A percentile compares a stretch with the other conserved stretches of the same genome.
phyloP scores from a whole-genome alignment of 2,888 invertebrate genomes.

The Meandrusa payeni region DNA sequence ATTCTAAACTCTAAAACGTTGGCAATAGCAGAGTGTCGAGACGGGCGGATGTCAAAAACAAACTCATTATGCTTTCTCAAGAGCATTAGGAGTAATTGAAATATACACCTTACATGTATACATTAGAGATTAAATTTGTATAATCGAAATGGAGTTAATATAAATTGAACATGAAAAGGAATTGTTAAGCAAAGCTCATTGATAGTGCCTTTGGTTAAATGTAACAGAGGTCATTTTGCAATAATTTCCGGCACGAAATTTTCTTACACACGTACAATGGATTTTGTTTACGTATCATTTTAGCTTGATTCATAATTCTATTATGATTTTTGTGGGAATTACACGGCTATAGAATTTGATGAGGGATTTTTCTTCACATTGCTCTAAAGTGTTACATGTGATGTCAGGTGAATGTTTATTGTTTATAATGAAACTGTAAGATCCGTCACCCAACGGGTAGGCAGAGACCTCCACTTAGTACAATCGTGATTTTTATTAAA shows the following conservation, averaged over 20 bases:
- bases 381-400: slow-evolving; percentile 1
- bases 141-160: background rate
- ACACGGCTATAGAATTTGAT: slow-evolving; percentile 26
- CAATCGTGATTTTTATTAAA: too few relatives aligned
- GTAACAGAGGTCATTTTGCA: slow-evolving; percentile 24
- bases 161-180: background rate
- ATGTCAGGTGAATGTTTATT: slow-evolving; percentile 1
- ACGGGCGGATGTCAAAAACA: slow-evolving; percentile 9
- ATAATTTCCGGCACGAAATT: slow-evolving; percentile 20
- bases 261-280: too few relatives aligned
- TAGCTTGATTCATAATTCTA: background rate
- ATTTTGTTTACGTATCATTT: slow-evolving; percentile 1
- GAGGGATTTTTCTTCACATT: slow-evolving; percentile 12
- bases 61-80: slow-evolving; percentile 22
- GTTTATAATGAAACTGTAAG: slow-evolving; percentile 1
- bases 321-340: slow-evolving; percentile 26
- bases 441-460: too few relatives aligned
- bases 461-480: too few relatives aligned
- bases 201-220: slow-evolving; percentile 18
- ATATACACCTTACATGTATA: background rate
- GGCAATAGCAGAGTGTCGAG: background rate
- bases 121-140: background rate
- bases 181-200: slow-evolving; percentile 15
- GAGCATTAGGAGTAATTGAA: background rate
- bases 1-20: slow-evolving; percentile 8